Evolutionary conservation across 2,888 invertebrate genomes (phyloP).

Genomic region (Cheilosia urbana): DNA sequence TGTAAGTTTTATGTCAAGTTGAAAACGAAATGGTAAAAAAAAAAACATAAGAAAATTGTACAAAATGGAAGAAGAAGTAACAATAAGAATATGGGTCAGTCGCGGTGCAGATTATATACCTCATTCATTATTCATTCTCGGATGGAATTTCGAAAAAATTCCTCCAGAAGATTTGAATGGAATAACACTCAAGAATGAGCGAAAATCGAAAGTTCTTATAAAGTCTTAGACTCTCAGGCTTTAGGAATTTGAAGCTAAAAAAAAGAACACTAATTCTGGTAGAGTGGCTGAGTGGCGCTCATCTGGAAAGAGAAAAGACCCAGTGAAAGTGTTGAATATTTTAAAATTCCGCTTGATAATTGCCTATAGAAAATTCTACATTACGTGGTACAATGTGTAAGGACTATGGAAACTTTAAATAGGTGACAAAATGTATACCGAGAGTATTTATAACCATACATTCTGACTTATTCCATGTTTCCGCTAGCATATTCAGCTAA

Average conservation of each 20-base stretch:
- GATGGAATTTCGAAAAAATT: conserved; percentile 17
- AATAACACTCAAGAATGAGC: conserved; percentile 33
- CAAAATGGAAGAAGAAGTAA: neutral
- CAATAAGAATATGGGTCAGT: conserved; percentile 48
- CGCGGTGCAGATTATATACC: conserved; percentile 32
- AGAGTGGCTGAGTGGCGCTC: neutral
- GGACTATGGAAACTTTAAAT: too few species aligned
- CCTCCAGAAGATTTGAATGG: conserved; percentile 37
- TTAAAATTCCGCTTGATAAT: neutral
- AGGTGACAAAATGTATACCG: too few species aligned
- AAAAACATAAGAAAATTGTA: neutral
- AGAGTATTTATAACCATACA: too few species aligned
- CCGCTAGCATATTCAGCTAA: too few species aligned
- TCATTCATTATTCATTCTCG: conserved; percentile 28
- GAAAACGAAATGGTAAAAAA: conserved; percentile 22
- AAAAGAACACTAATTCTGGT: neutral
- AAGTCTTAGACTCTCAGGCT: conserved; percentile 8
- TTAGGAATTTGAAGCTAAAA: neutral
- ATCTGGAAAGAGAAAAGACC: conserved; percentile 17
- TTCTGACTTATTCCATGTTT: too few species aligned
- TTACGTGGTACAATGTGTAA: too few species aligned
- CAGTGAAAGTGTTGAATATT: conserved; percentile 23
- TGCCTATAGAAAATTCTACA: too few species aligned
- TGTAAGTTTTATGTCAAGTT: conserved; percentile 45
- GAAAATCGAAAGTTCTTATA: conserved; percentile 57